These are phyloP conservation scores for Lepetodrilus schrolli DNA, from an alignment of 2,888 invertebrate species.

Conservation along the genomic window DNA sequence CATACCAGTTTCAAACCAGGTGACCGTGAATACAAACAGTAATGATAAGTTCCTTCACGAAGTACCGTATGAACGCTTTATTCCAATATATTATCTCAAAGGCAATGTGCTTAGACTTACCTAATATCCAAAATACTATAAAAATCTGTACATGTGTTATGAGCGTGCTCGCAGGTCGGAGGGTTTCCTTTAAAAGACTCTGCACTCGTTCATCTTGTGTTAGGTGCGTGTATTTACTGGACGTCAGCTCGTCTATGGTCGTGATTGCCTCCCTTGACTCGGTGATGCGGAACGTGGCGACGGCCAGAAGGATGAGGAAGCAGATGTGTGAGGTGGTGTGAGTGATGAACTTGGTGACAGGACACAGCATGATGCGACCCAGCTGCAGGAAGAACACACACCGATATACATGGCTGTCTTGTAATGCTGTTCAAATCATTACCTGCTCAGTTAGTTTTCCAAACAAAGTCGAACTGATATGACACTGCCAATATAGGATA, in stretches of 20 bases:
- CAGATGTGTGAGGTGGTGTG: slow-evolving; percentile 81
- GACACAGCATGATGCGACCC: slow-evolving; percentile 77
- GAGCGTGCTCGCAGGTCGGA: slow-evolving; percentile 73
- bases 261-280: slow-evolving; percentile 65
- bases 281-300: slow-evolving; percentile 80
- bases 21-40: too few species aligned
- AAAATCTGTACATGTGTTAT: slow-evolving; percentile 75
- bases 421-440: too few species aligned
- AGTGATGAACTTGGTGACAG: slow-evolving; percentile 84
- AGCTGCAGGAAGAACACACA: slow-evolving; percentile 56
- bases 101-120: slow-evolving; percentile 49
- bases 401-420: background rate
- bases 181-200: slow-evolving; percentile 69
- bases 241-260: slow-evolving; percentile 57
- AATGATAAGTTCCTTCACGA: too few species aligned
- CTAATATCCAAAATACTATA: slow-evolving; percentile 75
- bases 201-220: slow-evolving; percentile 65
- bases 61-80: too few species aligned
- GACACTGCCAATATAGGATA: too few species aligned
- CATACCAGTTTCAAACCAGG: too few species aligned
- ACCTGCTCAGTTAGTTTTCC: too few species aligned
- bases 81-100: background rate
- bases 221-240: slow-evolving; percentile 57
- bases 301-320: slow-evolving; percentile 81
- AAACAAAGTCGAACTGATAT: too few species aligned